Evolutionary conservation across 2,113 vertebrate genomes (phyloP), one percentile per base, ranked within the genome.

Genomic region (Salminus brasiliensis): DNA sequence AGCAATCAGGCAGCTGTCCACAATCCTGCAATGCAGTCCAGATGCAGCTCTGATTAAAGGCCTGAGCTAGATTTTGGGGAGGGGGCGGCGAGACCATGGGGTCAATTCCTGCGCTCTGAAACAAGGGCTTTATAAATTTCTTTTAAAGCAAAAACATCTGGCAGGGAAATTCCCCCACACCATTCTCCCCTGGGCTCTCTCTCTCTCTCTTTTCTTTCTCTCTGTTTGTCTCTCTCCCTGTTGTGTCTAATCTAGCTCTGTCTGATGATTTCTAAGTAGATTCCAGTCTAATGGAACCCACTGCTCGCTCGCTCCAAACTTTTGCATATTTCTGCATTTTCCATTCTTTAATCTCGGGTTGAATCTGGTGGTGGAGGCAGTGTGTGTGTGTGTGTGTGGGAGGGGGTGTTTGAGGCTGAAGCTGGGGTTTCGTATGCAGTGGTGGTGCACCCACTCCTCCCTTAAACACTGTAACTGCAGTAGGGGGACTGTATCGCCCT

Each of bases 11-110:
- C 23, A 13, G 45, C 62, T 67, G 34, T 76, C 43, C 47, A 47
- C 39, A 27, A 9, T 9, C 45, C 32, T 21, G 47, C 69, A 53
- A 76, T 76, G 21, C 73, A 66, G 62, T 65, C 73, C 73, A 76
- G 73, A 67, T 76, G 62, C 57, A 21, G 60, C 13, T 53, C 29
- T 76, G 74, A 76, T 76, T 76, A 67, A 76, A 76, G 74, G 30
- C 21, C 32, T 63, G 12, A 25, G 41, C n/a, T 16, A 23, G 21
- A 36, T 10, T 43, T 36, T 25, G 65, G 18, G 47, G n/a, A 25
- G 47, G 53, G 34, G 71, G 71, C 12, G 32, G 13, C 32, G 21
- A 23, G 18, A 36, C 11, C 30, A 32, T 55, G n/a, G 32, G 70
- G 49, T 72, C 70, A 72, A 53, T 34, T 29, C 49, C 32, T 53